A percentile compares a stretch with the other conserved stretches of the same genome.
Conservation (phyloP, 2,113 vertebrate species). For the Sylvietta virens region DNA sequence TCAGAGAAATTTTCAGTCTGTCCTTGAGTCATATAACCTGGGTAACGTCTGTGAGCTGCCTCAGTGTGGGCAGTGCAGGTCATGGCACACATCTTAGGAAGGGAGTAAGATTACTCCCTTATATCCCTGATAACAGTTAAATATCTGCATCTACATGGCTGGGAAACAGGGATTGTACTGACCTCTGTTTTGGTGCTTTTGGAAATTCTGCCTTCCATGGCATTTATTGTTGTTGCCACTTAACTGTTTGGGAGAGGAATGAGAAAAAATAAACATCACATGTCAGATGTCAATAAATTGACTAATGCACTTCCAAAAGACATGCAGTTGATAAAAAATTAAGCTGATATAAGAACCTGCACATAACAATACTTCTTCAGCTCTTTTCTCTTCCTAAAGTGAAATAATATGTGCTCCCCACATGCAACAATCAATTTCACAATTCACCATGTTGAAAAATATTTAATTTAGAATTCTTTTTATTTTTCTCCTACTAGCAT, state of each 20-base stretch:
- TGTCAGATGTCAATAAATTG: background rate
- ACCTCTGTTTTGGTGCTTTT: background rate
- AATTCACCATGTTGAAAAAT: background rate
- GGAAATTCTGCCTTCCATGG: background rate
- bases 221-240: background rate
- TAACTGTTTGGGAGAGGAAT: background rate
- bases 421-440: background rate
- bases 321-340: background rate
- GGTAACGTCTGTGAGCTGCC: background rate
- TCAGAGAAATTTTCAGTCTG: background rate
- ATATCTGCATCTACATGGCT: background rate
- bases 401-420: background rate
- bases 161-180: background rate
- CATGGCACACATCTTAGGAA: background rate
- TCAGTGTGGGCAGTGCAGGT: background rate
- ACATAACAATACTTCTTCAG: background rate
- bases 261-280: background rate
- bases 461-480: background rate
- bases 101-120: too few species aligned
- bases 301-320: background rate
- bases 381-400: background rate
- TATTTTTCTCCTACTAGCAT: background rate
- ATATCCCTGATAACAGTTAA: background rate
- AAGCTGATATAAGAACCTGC: background rate
- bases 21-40: background rate